Percentiles rank a stretch among this genome's conserved stretches.
Evolutionary conservation across 2,888 invertebrate species (phyloP).

Genomic region (Lottia scabra): DNA sequence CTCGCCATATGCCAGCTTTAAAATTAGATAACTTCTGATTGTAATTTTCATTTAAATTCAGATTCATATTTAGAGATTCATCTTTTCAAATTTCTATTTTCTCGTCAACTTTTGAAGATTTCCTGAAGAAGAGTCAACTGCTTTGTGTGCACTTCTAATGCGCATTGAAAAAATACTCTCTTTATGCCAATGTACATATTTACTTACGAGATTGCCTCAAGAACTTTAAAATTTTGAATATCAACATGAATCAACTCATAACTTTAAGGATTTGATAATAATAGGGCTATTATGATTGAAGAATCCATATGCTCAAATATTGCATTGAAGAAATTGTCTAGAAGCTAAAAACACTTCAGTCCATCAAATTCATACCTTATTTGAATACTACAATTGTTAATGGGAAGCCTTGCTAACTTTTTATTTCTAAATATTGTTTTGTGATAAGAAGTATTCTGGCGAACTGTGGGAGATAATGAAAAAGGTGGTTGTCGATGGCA

Average conservation of each 20-base stretch:
- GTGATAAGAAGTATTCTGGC: background rate
- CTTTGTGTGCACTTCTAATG: no score
- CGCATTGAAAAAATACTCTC: no score
- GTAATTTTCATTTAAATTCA: no score
- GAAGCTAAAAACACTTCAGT: background rate
- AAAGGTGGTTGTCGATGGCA: background rate
- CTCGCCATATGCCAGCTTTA: background rate
- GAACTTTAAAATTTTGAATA: no score
- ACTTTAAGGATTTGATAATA: no score
- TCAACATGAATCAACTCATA: no score
- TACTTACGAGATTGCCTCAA: background rate
- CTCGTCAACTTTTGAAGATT: no score
- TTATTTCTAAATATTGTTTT: slow-evolving; percentile 1
- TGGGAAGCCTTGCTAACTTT: slow-evolving; percentile 2
- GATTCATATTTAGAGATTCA: no score
- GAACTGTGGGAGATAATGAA: background rate
- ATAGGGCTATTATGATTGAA: no score
- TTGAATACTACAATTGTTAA: background rate
- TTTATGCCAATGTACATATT: slow-evolving; percentile 1
- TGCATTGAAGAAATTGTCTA: background rate
- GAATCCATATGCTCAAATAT: background rate
- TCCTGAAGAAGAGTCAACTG: no score
- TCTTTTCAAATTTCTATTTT: no score
- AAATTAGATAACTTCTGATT: background rate
- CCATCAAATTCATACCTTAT: slow-evolving; percentile 3